Evolutionary conservation across 2,113 vertebrate species (phyloP).

Genomic region (Puntigrus tetrazona): DNA sequence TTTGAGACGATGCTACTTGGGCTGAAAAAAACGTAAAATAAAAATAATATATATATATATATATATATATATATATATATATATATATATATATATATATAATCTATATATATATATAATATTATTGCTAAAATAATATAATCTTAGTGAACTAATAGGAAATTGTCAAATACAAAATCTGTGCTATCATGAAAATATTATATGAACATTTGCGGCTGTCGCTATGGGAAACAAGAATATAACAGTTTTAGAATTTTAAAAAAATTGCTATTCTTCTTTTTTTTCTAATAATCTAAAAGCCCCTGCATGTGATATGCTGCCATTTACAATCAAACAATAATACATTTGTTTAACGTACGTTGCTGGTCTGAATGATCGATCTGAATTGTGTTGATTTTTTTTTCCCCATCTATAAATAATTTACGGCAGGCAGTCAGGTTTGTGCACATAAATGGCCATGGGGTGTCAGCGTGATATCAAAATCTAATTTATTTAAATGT

Average conservation of each 20-base stretch:
- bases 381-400: neutral
- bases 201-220: neutral
- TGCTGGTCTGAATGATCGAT: neutral
- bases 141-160: neutral
- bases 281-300: neutral
- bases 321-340: neutral
- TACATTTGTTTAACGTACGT: neutral
- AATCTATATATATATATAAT: too few species aligned
- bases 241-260: too few species aligned
- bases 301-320: neutral
- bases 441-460: neutral
- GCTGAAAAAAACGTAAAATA: neutral
- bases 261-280: neutral
- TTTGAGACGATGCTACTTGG: neutral
- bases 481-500: neutral
- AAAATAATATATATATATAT: neutral
- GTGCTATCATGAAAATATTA: neutral
- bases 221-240: too few species aligned
- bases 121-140: neutral
- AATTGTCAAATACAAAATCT: neutral
- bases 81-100: too few species aligned
- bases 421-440: too few species aligned
- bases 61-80: too few species aligned
- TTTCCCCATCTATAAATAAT: too few species aligned
- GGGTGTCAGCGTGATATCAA: neutral